phyloP scores from a whole-genome alignment of 2,797 vertebrate species.

The Sparus aurata region DNA sequence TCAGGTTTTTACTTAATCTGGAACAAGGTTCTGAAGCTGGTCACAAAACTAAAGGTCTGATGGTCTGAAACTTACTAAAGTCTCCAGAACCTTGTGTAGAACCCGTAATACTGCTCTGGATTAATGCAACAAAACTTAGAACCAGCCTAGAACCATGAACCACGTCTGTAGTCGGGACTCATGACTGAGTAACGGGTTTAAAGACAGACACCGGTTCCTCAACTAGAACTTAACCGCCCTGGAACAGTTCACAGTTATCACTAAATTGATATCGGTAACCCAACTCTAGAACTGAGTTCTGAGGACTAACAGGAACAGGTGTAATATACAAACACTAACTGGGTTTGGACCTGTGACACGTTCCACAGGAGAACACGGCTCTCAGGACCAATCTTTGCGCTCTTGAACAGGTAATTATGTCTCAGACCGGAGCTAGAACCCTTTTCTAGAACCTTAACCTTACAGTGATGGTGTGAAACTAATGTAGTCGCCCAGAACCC shows the following conservation, averaged over 20 bases:
- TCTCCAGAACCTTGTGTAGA: neutral
- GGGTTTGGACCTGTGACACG: slow-evolving; percentile 27
- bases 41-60: neutral
- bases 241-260: too few relatives aligned
- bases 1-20: too few relatives aligned
- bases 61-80: neutral
- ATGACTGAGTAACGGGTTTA: too few relatives aligned
- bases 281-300: too few relatives aligned
- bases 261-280: too few relatives aligned
- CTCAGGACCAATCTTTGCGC: slow-evolving; percentile 87
- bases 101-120: neutral
- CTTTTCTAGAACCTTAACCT: neutral
- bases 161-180: too few relatives aligned
- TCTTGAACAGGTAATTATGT: slow-evolving; percentile 87
- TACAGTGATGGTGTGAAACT: neutral
- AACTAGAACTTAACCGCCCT: too few relatives aligned
- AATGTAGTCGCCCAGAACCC: neutral
- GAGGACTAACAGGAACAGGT: too few relatives aligned
- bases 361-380: slow-evolving; percentile 86
- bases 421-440: neutral
- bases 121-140: neutral
- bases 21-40: neutral
- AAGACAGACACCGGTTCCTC: too few relatives aligned
- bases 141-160: neutral
- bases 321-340: slow-evolving; percentile 1